These are phyloP conservation scores for Micromesistius poutassou DNA, from an alignment of 2,797 vertebrate species.

Conservation along the genomic window DNA sequence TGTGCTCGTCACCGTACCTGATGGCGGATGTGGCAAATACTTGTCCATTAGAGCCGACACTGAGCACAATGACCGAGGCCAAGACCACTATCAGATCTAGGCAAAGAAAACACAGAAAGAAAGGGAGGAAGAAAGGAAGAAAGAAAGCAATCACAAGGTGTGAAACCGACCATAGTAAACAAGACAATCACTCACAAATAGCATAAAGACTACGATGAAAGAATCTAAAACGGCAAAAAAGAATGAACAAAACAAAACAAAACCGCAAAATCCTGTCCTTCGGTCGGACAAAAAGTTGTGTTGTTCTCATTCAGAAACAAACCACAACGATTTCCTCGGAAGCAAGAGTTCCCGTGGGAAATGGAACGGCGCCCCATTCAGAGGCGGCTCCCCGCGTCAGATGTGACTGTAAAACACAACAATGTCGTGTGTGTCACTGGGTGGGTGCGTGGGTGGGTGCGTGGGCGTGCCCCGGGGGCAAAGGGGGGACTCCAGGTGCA, in stretches of 20 bases:
- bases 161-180: background rate
- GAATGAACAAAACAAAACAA: background rate
- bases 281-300: background rate
- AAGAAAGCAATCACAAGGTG: background rate
- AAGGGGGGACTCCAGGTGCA: constrained; percentile 60
- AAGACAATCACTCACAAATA: background rate
- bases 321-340: background rate
- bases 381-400: background rate
- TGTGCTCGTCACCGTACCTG: constrained; percentile 66
- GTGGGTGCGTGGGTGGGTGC: background rate
- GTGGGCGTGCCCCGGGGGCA: constrained; percentile 25
- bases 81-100: constrained; percentile 89
- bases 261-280: background rate
- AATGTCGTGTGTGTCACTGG: background rate
- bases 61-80: constrained; percentile 86
- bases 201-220: background rate
- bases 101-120: background rate
- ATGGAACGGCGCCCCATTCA: background rate
- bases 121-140: background rate
- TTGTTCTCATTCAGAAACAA: background rate
- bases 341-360: background rate
- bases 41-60: constrained; percentile 87
- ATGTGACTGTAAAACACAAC: background rate
- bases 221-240: background rate
- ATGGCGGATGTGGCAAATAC: constrained; percentile 90